These are phyloP conservation scores for Leptopilina myrica DNA, from an alignment of 2,888 invertebrate species.

Conservation along the genomic window DNA sequence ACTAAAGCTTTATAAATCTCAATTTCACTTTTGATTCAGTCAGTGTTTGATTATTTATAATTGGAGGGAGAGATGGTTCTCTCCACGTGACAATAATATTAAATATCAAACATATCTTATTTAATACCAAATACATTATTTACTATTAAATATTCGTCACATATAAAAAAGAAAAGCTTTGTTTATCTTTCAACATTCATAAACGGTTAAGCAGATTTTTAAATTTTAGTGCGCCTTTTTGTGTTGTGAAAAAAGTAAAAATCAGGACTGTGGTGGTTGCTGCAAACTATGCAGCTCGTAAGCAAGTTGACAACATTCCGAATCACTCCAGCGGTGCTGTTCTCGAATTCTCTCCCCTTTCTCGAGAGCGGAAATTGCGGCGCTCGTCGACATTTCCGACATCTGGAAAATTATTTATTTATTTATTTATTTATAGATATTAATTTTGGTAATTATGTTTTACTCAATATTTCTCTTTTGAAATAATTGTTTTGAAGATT, in stretches of 20 bases:
- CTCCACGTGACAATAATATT: conserved; percentile 3
- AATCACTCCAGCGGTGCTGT: conserved; percentile 73
- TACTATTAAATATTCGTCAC: conserved; percentile 3
- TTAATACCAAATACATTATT: not conserved
- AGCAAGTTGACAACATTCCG: conserved; percentile 72
- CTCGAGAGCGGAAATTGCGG: not conserved
- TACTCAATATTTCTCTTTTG: too few species aligned
- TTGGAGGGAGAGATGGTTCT: not conserved
- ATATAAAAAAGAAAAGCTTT: not conserved
- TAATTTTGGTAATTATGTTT: too few species aligned
- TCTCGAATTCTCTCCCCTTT: conserved; percentile 55
- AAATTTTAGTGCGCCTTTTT: conserved; percentile 2
- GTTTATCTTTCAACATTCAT: not conserved
- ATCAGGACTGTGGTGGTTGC: conserved; percentile 58
- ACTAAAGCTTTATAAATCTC: conserved; percentile 37
- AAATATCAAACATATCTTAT: conserved; percentile 17
- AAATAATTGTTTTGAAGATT: not conserved
- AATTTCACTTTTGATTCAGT: conserved; percentile 20
- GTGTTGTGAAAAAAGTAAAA: conserved; percentile 19
- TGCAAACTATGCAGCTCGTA: conserved; percentile 72
- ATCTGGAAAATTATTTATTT: conserved; percentile 40
- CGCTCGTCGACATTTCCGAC: conserved; percentile 43
- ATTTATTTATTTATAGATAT: not conserved
- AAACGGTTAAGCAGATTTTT: not conserved
- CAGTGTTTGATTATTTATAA: not conserved